Conservation (phyloP, 2,797 vertebrate species). For the Syngnathus rostellatus region DNA sequence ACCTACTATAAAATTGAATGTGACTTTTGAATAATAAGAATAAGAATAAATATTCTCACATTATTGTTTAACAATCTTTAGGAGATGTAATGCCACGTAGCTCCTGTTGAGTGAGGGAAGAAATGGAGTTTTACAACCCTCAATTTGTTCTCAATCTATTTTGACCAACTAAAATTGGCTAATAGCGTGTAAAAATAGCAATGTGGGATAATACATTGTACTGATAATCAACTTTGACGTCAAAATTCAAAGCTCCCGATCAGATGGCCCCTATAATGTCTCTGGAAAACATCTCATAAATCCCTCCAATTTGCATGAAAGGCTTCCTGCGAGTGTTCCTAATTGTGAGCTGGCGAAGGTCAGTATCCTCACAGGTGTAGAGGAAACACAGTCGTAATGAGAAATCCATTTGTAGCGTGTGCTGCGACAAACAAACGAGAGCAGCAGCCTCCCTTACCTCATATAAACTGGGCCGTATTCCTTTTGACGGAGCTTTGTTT, state of each 20-base stretch:
- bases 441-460: conserved; percentile 39
- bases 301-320: background rate
- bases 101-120: background rate
- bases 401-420: conserved; percentile 56
- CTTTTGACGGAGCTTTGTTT: conserved; percentile 55
- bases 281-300: background rate
- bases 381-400: conserved; percentile 48
- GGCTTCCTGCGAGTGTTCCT: background rate
- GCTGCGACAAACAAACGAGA: conserved; percentile 55
- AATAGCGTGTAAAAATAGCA: too few relatives aligned
- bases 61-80: background rate
- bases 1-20: too few relatives aligned
- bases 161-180: too few relatives aligned
- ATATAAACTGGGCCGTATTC: conserved; percentile 38
- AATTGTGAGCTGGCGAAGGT: conserved; percentile 10
- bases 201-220: too few relatives aligned
- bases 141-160: background rate
- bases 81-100: background rate
- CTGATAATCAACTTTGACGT: background rate
- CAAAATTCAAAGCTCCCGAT: background rate
- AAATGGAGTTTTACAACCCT: too few relatives aligned
- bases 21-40: too few relatives aligned
- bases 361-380: conserved; percentile 35
- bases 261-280: background rate
- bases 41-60: too few relatives aligned